Evolutionary conservation across 2,888 invertebrate genomes (phyloP), one percentile per base, ranked within the genome.

Genomic region (Acronicta alni): DNA sequence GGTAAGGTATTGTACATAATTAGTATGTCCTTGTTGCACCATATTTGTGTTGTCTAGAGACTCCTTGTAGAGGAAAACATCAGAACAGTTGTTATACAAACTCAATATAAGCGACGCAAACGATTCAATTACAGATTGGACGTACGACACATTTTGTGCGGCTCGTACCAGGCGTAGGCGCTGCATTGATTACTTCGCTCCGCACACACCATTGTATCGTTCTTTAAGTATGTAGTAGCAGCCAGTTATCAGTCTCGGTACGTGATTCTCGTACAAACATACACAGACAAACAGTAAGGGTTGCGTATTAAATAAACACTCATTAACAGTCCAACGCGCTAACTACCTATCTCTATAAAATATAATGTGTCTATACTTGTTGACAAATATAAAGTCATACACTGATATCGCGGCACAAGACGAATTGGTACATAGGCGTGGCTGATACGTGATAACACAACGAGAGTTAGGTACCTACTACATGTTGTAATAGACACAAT

Each of bases 211-310:
- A 42, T 9, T 38, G 60, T 45, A 43, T 35, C 30, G 30, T 30
- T 16, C 42, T 26, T 17, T 69, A 39, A 57, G 63, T 42, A 63
- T 63, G 49, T 38, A 63, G 52, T 17, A 52, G 69, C 52, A 57
- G 57, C 15, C 42, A 30, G 45, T 42, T 69, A 67, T 67, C 67
- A 67, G 69, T 42, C 16, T 39, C 45, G 61, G 35, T 54, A 41
- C 47, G 16, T 16, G 42, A 41, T 39, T 37, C 37, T 62, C 52
- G 44, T 54, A 44, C 47, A 67, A 67, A 67, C 46, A 60, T 32
- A 47, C 43, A 67, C 46, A 61, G 23, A 51, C 43, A 14, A 20
- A 45, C 44, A 39, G 20, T 23, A 23, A 35, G 3, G 20, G n/a
- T 32, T 47, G 35, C 18, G 49, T 30, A 53, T 53, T 54, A 45